A percentile compares a stretch with the other conserved stretches of the same genome.
phyloP scores from a whole-genome alignment of 2,888 invertebrate species.

The Embidobia sp. region DNA sequence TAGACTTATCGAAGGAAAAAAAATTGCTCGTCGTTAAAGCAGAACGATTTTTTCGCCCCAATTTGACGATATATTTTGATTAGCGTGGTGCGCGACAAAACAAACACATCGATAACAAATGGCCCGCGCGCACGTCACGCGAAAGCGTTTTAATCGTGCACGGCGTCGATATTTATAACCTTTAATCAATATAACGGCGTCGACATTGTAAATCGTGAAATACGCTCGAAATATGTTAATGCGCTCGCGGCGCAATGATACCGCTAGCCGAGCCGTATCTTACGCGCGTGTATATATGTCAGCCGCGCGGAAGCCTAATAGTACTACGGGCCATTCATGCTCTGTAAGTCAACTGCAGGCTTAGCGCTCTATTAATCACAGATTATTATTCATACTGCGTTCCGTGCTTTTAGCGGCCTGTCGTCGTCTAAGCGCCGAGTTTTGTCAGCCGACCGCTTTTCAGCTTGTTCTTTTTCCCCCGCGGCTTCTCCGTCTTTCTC shows the following conservation, averaged over 20 bases:
- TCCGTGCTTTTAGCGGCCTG: slow-evolving; percentile 65
- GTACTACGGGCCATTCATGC: slow-evolving; percentile 76
- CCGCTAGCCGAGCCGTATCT: slow-evolving; percentile 42
- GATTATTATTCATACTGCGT: slow-evolving; percentile 77
- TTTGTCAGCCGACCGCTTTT: slow-evolving; percentile 68
- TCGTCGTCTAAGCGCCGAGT: slow-evolving; percentile 67
- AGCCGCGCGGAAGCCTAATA: slow-evolving; percentile 69
- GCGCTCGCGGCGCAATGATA: slow-evolving; percentile 44
- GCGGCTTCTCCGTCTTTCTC: slow-evolving; percentile 20
- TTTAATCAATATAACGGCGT: slow-evolving; percentile 50
- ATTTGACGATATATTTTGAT: slow-evolving; percentile 40
- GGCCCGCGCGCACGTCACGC: slow-evolving; percentile 14
- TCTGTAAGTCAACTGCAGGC: slow-evolving; percentile 73
- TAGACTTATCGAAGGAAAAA: too few species aligned
- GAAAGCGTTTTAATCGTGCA: slow-evolving; percentile 35
- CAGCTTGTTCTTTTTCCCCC: slow-evolving; percentile 53
- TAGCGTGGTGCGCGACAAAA: slow-evolving; percentile 24
- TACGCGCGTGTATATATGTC: slow-evolving; percentile 38
- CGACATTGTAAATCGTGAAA: slow-evolving; percentile 40
- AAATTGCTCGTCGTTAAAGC: slow-evolving; percentile 16
- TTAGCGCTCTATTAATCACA: slow-evolving; percentile 78
- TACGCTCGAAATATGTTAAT: slow-evolving; percentile 51
- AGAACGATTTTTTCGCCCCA: slow-evolving; percentile 3
- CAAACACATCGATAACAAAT: slow-evolving; percentile 31
- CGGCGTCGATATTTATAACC: slow-evolving; percentile 35